Base-by-base conservation (phyloP, 2,888 invertebrate genomes). In the Acheta domesticus region DNA sequence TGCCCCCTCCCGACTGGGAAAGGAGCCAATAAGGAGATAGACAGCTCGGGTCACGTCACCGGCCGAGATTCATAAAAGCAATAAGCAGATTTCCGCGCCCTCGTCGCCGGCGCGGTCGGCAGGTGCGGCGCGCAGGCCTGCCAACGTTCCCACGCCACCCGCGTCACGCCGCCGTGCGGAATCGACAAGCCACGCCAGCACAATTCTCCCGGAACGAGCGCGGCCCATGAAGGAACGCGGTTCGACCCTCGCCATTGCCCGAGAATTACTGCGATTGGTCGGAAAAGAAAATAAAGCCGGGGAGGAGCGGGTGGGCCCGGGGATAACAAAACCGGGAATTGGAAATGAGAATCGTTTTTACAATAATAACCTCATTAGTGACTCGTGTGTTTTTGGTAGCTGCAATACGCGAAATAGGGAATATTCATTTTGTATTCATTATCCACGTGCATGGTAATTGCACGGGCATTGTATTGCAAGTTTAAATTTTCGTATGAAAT, bases 11-110 rank as follows among this genome's bases (percentile, higher is more conserved):
- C 74, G 78, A 75, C 62, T 62, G 78, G 62, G 49, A 76, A 79
- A 74, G 75, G 77, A 77, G 79, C 79, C 80, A 80, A 80, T 80
- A 79, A 79, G 80, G 74, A 80, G 80, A 80, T 79, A 80, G 80
- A 80, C 80, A 80, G 77, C 78, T 78, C 79, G 19, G 75, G 80
- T 79, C 80, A 80, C 80, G 80, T 80, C 80, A 80, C 50, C 19
- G 49, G n/a, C 49, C 49, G 79, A 79, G 80, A 80, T 80, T 80
- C 80, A 80, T 80, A 80, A 80, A 80, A 80, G 80, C 80, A 80
- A 80, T 80, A 80, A 80, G 80, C 80, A 80, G 80, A 80, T 80
- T 80, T 80, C 49, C 23, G 49, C n/a, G 75, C 74, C 78, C 62
- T 14, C 36, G 36, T 19, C 36, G 36, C 77, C n/a, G 20, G 36